phyloP scores from a whole-genome alignment of 1,140 invertebrate genomes.

The Thalassaphorura encarpata region DNA sequence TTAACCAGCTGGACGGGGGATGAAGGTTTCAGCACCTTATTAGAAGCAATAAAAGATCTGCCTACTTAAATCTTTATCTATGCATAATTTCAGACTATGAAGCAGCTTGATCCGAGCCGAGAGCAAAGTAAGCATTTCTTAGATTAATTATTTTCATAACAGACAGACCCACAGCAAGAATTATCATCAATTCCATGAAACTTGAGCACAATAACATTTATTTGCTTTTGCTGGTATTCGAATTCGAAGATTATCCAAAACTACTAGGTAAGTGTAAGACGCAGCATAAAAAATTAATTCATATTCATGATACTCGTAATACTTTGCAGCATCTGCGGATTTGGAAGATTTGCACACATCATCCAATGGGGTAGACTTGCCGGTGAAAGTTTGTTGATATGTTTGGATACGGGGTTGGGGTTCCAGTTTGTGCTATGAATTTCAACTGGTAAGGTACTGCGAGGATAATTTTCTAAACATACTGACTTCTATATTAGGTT shows the following conservation, averaged over 20 bases:
- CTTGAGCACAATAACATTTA: constrained; percentile 72
- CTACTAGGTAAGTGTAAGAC: constrained; percentile 47
- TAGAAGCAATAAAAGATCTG: constrained; percentile 69
- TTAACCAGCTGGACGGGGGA: constrained; percentile 99
- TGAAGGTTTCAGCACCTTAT: constrained; percentile 89
- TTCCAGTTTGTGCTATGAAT: constrained; percentile 73
- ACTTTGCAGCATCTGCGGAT: constrained; percentile 64
- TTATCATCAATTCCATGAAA: constrained; percentile 48
- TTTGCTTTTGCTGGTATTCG: constrained; percentile 90
- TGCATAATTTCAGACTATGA: constrained; percentile 47
- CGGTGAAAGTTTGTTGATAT: constrained; percentile 99
- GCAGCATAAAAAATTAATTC: background rate
- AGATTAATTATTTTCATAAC: constrained; percentile 82
- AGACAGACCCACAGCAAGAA: constrained; percentile 82
- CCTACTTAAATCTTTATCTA: no score
- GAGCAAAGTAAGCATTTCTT: constrained; percentile 52
- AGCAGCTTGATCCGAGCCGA: constrained; percentile 37
- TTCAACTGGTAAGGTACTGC: constrained; percentile 54
- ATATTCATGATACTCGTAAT: background rate
- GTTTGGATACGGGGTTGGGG: constrained; percentile 91
- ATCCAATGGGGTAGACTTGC: constrained; percentile 92
- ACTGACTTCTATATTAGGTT: background rate
- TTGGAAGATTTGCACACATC: constrained; percentile 92
- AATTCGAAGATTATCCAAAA: constrained; percentile 78
- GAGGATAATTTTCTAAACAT: background rate